Evolutionary conservation across 2,888 invertebrate species (phyloP), one percentile per base, ranked within the genome.

Genomic region (Nematopogon swammerdamellus): DNA sequence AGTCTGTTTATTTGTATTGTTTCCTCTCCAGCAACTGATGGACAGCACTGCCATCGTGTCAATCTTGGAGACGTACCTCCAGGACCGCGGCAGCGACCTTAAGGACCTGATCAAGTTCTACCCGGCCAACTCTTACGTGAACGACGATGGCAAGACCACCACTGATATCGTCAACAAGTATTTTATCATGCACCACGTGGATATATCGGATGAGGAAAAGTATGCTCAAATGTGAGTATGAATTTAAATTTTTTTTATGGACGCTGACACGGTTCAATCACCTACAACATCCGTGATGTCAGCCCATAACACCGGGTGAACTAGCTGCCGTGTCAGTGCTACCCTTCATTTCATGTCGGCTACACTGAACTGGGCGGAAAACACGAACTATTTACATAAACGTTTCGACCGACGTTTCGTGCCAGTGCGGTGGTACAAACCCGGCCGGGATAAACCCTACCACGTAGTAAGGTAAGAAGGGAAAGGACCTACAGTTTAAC

Each of bases 31-130:
- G 81, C 94, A 95, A 73, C 72, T 99, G 51, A 88, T 92, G 59
- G 99, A 99, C 65, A 98, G 97, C 55, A 88, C 94, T 18, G 91
- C 95, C 68, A 97, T 99, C 49, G 85, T 98, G 58, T 97, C 97
- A 4, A 80, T 92, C 1, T 64, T 99, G 48, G 85, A 90, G 46
- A 92, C 96, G 1, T 88, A 86, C 62, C 66, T 96, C 29, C 68
- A 76, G 54, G 88, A 91, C 58, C 72, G 74, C 30, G 66, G 64
- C 1, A 64, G 79, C 49, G 77, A 83, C 47, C 63, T 97, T 17
- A 72, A 77, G 1, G 87, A 91, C n/a, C 73, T 95, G 25, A 80
- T 87, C 0, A 85, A 86, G 53, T 91, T 81, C 69, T 95, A 92
- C 68, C 94, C 95, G 1, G 77, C 80, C 2, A 83, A 91, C 6